Conservation (phyloP, 2,797 vertebrate species). For the Xiphophorus birchmanni region DNA sequence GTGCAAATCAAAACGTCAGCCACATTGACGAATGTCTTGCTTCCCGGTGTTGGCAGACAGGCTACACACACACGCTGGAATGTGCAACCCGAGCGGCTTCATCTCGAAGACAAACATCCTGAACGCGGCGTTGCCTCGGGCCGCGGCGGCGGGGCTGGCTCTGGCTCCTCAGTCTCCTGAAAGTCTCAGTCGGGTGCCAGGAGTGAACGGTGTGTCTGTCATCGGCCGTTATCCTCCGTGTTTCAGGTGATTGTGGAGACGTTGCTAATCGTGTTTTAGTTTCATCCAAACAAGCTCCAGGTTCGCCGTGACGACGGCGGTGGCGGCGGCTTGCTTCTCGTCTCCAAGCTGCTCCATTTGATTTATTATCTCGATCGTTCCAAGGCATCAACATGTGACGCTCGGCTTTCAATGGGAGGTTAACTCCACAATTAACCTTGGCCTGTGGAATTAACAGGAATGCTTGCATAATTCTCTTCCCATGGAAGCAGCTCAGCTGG, state of each 20-base stretch:
- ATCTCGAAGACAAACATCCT: constrained; percentile 45
- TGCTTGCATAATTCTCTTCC: constrained; percentile 43
- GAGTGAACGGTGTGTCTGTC: constrained; percentile 32
- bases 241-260: constrained; percentile 44
- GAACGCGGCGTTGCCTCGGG: constrained; percentile 43
- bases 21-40: constrained; percentile 20
- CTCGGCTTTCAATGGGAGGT: constrained; percentile 44
- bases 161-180: constrained; percentile 41
- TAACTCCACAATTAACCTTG: constrained; percentile 48
- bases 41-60: constrained; percentile 27
- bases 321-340: constrained; percentile 25
- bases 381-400: constrained; percentile 50
- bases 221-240: constrained; percentile 30
- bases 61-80: constrained; percentile 48
- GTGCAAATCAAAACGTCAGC: constrained; percentile 28
- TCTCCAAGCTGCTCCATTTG: constrained; percentile 48
- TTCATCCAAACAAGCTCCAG: constrained; percentile 46
- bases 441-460: constrained; percentile 49
- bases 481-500: constrained; percentile 18
- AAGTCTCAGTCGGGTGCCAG: constrained; percentile 55
- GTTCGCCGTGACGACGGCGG: constrained; percentile 36
- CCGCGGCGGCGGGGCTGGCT: constrained; percentile 17
- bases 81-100: constrained; percentile 45
- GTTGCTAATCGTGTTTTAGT: constrained; percentile 38
- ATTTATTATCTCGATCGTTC: constrained; percentile 63